Evolutionary conservation across 2,888 invertebrate species (phyloP).

Genomic region (Terebella lapidaria): DNA sequence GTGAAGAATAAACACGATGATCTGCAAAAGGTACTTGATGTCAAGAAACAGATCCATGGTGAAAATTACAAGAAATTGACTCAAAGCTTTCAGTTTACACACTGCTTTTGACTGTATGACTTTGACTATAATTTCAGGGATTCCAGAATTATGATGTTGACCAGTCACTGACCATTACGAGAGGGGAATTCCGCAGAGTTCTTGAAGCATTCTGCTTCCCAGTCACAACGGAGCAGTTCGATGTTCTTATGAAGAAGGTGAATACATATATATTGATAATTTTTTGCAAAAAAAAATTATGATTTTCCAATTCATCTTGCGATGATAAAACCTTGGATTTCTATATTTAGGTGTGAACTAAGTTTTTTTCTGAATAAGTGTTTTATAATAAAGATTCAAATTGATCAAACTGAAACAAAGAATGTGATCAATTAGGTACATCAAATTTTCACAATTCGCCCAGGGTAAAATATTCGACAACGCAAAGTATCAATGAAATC

Average conservation of each 20-base stretch:
- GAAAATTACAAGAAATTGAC: no score
- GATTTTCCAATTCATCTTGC: not conserved
- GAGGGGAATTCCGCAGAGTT: slow-evolving; percentile 46
- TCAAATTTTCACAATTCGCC: no score
- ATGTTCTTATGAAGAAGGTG: slow-evolving; percentile 46
- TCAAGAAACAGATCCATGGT: not conserved
- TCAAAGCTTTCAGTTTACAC: no score
- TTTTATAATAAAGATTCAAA: no score
- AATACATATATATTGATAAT: slow-evolving; percentile 7
- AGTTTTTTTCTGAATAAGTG: no score
- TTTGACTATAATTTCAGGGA: not conserved
- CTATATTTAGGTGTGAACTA: not conserved
- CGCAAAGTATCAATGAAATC: no score
- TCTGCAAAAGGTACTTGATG: slow-evolving; percentile 1
- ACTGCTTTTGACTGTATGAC: no score
- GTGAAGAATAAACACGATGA: not conserved
- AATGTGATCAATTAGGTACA: not conserved
- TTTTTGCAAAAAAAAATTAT: not conserved
- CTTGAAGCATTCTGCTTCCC: slow-evolving; percentile 44
- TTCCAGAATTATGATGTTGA: slow-evolving; percentile 3
- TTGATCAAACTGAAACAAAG: not conserved
- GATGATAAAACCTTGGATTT: not conserved
- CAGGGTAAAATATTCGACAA: no score
- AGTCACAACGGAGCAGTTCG: slow-evolving; percentile 46
- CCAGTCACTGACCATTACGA: slow-evolving; percentile 27